Evolutionary conservation across 2,888 invertebrate species (phyloP), one percentile per base, ranked within the genome.

Genomic region (Drosophila putrida): DNA sequence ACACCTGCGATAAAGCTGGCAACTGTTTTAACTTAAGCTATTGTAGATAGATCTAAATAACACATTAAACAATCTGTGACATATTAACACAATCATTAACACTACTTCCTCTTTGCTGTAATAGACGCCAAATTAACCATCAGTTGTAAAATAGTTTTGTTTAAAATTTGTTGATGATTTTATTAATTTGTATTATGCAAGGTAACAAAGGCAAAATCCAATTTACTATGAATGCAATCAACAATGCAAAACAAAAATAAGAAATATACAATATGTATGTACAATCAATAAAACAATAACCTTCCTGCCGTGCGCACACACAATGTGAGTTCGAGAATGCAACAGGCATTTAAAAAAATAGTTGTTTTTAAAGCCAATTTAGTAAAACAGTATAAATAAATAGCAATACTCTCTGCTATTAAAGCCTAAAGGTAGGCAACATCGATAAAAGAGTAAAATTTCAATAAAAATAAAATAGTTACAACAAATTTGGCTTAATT

Each of bases 291-390:
- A 71, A 46, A 77, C 51, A 79, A 75, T 77, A 75, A 88, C 91
- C 92, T 92, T 92, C 92, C 92, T 92, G 92, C 92, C 92, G 91
- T 87, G 88, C 91, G 91, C 87, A 88, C 87, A 87, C 65, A 78
- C 66, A 64, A 63, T 60, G 51, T 64, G 60, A 64, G 62, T 54
- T 44, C 39, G 33, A 63, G 49, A 41, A 58, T 39, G 36, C 38
- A 41, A 53, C 41, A 61, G 44, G 44, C 20, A 31, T 49, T 20
- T 57, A 6, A 58, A 65, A 47, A 47, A 57, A 62, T 3, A 20
- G 20, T 20, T 20, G 20, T 65, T 64, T 61, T 44, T 51, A 43
- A 63, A 62, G 74, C 43, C 60, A 68, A 75, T 66, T 70, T 63
- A 64, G 35, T 74, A 41, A 55, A 53, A 55, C 53, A 41, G 50